phyloP scores from a whole-genome alignment of 1,140 invertebrate species.

The Arion vulgaris region DNA sequence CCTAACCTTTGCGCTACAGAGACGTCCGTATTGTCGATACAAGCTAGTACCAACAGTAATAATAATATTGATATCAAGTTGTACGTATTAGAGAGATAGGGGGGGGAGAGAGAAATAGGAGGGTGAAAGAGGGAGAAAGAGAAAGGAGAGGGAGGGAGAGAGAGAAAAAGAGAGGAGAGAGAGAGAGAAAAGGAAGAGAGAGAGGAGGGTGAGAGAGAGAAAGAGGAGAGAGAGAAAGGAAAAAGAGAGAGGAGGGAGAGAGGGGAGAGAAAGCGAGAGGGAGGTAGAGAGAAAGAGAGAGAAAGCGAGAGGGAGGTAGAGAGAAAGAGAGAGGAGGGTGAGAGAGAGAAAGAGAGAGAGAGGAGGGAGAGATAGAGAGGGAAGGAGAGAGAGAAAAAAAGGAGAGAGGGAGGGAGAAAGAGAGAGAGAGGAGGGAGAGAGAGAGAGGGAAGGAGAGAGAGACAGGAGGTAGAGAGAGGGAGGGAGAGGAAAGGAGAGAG shows the following conservation, averaged over 20 bases:
- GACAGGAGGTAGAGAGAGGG: neutral
- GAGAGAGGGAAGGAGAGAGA: constrained; percentile 15
- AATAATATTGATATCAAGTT: too few relatives aligned
- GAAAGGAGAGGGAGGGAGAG: constrained; percentile 17
- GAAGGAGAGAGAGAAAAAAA: too few relatives aligned
- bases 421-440: constrained; percentile 4
- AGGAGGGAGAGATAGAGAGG: too few relatives aligned
- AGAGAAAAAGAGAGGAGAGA: constrained; percentile 27
- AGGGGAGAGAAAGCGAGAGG: neutral
- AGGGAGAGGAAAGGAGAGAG: neutral
- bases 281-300: neutral
- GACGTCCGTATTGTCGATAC: too few relatives aligned
- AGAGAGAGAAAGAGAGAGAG: constrained; percentile 8
- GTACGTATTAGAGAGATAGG: too few relatives aligned
- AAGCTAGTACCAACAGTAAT: too few relatives aligned
- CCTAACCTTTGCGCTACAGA: too few relatives aligned
- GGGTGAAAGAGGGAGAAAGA: neutral
- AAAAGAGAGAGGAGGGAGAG: neutral
- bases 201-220: neutral
- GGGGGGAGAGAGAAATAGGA: neutral
- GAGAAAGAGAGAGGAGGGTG: neutral
- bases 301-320: neutral
- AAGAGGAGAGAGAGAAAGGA: neutral
- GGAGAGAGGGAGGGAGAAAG: constrained; percentile 13
- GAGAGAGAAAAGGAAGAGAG: neutral